These are phyloP conservation scores for Acipenser ruthenus DNA, from an alignment of 2,797 vertebrate genomes.

Conservation along the genomic window DNA sequence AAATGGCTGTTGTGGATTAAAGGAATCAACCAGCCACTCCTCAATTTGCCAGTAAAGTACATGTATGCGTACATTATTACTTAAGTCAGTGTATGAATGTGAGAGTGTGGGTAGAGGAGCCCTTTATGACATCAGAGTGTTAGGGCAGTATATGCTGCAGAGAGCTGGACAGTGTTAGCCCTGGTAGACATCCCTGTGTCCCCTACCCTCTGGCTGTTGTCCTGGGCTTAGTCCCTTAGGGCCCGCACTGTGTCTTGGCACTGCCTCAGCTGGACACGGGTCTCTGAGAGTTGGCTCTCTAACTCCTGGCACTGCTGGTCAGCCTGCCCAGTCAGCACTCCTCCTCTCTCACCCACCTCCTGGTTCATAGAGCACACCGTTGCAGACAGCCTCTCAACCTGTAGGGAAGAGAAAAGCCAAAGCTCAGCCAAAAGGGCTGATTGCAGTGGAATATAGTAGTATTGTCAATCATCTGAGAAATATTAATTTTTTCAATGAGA, in stretches of 20 bases:
- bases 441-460: too few species aligned
- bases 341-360: constrained; percentile 15
- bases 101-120: too few species aligned
- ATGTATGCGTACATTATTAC: too few species aligned
- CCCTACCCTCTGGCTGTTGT: constrained; percentile 24
- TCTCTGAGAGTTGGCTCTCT: constrained; percentile 24
- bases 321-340: constrained; percentile 20
- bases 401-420: constrained; percentile 7
- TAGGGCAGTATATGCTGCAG: background rate
- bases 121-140: too few species aligned
- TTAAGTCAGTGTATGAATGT: too few species aligned
- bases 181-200: too few species aligned
- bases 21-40: too few species aligned
- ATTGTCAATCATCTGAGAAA: too few species aligned
- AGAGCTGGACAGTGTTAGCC: background rate
- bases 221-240: constrained; percentile 7
- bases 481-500: too few species aligned
- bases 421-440: background rate
- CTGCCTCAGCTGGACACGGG: constrained; percentile 20
- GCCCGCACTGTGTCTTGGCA: constrained; percentile 18
- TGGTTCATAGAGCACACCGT: constrained; percentile 19
- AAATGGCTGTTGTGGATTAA: too few species aligned
- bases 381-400: constrained; percentile 32
- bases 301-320: constrained; percentile 20
- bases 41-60: too few species aligned